These are phyloP conservation scores for Dendrocopos noguchii DNA, from an alignment of 2,113 vertebrate genomes.

Conservation along the genomic window DNA sequence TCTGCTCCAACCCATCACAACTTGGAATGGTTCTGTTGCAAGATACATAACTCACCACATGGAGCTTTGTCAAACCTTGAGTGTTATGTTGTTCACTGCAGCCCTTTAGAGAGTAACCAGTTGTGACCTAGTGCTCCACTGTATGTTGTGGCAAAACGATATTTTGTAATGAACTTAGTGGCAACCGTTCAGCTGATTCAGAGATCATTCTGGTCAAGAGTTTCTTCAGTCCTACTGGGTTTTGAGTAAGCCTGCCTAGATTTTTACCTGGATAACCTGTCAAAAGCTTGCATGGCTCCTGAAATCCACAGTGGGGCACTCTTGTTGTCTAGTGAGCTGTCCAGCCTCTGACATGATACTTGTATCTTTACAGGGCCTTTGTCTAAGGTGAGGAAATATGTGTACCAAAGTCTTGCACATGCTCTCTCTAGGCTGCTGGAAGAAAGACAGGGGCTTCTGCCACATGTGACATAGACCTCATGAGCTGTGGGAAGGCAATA, in stretches of 20 bases:
- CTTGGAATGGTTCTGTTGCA: not conserved
- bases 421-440: not conserved
- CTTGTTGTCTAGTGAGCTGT: not conserved
- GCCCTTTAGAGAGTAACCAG: not conserved
- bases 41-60: not conserved
- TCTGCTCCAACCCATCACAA: no score
- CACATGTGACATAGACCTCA: not conserved
- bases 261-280: not conserved
- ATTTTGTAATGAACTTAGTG: not conserved
- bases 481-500: rapidly evolving
- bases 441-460: not conserved
- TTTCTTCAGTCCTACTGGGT: not conserved
- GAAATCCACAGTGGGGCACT: not conserved
- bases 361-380: not conserved
- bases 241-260: not conserved
- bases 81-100: not conserved
- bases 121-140: not conserved
- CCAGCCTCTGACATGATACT: rapidly evolving
- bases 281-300: not conserved
- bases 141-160: no score
- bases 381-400: not conserved
- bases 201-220: not conserved
- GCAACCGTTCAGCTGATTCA: not conserved
- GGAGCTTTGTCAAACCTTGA: not conserved
- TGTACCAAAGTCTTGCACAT: not conserved